Evolutionary conservation across 2,888 invertebrate genomes (phyloP), one percentile per base, ranked within the genome.

Genomic region (Brachypterus glaber): DNA sequence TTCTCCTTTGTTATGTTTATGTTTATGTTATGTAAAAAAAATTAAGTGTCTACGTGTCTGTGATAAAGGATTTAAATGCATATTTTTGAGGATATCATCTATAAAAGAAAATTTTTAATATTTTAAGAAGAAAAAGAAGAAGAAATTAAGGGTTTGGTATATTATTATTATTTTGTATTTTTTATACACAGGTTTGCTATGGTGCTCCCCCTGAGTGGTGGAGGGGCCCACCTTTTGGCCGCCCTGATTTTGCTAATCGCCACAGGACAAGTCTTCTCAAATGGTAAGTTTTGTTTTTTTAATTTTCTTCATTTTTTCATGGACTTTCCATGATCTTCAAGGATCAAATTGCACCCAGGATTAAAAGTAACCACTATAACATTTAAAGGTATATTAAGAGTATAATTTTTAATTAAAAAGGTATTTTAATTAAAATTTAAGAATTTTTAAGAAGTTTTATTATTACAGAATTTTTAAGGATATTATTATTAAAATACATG

Each of bases 181-280:
- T 48, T 43, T 46, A 44, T 46, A 48, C 54, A 56, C 55, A 60
- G 60, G 58, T 59, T 51, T 48, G 54, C 48, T 53, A 62, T 60
- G 58, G 56, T 56, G 57, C 50, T 52, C 54, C 57, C 53, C 46
- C 50, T 52, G 40, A 36, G 48, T 43, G 45, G 47, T 39, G 41
- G 49, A 46, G 53, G 51, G 45, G 51, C 50, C 43, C 47, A 49
- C 30, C 46, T 59, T 44, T 52, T 60, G 54, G 59, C 58, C 54
- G 51, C 56, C 48, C 49, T 62, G 41, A 51, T 63, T 41, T 46
- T 60, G 44, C 54, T 64, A 31, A 50, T 64, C 39, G 50, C 58
- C 38, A 56, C 55, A 39, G 60, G 60, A 47, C 63, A 63, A 53
- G 63, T 61, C 46, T 58, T 64, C 55, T 60, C 62, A 43, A 63